Evolutionary conservation across 2,113 vertebrate genomes (phyloP).

Genomic region (Leptosomus discolor): DNA sequence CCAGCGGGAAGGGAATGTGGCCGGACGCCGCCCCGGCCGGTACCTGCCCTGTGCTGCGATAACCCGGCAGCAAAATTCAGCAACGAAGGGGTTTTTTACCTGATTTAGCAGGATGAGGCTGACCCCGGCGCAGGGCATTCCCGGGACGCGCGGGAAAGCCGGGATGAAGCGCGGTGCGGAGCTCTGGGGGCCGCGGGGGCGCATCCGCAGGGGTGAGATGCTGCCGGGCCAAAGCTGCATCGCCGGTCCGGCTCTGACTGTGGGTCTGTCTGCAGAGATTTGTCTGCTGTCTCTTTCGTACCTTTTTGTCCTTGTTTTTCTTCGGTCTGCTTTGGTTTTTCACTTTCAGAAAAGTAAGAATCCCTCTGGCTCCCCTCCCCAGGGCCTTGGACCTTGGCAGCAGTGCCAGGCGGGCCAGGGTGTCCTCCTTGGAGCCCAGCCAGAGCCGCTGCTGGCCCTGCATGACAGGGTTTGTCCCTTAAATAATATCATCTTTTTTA

Average conservation of each 20-base stretch:
- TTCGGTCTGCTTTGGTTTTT: neutral
- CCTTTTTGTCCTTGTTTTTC: neutral
- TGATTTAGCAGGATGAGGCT: neutral
- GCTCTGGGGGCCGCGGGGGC: neutral
- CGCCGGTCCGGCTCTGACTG: neutral
- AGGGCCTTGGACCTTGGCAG: neutral
- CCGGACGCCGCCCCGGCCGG: fast-evolving
- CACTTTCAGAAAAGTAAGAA: neutral
- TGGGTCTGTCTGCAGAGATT: neutral
- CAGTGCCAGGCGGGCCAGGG: neutral
- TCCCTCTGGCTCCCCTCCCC: neutral
- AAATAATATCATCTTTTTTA: neutral
- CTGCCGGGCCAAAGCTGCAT: fast-evolving
- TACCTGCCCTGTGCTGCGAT: neutral
- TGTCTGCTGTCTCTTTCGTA: neutral
- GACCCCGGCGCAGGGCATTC: neutral
- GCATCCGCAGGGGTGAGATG: neutral
- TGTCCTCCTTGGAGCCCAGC: neutral
- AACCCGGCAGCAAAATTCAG: neutral
- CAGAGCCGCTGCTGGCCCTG: neutral
- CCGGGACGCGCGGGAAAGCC: neutral
- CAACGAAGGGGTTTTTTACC: neutral
- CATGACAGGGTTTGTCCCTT: neutral
- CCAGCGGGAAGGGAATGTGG: fast-evolving
- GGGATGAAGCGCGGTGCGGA: neutral